These are phyloP conservation scores for Amaurobius ferox DNA, from an alignment of 2,888 invertebrate species.

Conservation along the genomic window DNA sequence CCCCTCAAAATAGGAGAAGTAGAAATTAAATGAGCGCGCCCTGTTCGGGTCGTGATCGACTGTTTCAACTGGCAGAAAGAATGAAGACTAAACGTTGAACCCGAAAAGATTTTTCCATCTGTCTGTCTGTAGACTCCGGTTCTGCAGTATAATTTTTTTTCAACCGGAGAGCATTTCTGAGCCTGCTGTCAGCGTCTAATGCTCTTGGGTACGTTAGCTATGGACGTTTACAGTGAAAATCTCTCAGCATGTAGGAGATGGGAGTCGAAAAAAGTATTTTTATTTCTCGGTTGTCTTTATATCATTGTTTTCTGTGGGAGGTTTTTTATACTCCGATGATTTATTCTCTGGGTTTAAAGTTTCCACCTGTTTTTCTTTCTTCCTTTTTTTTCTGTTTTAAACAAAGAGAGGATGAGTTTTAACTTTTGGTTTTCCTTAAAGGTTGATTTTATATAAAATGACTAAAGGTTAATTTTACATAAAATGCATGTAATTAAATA, in stretches of 20 bases:
- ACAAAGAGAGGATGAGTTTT: no score
- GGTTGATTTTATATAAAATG: no score
- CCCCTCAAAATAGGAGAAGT: slow-evolving; percentile 5
- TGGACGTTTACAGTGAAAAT: slow-evolving; percentile 60
- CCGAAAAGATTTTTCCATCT: slow-evolving; percentile 53
- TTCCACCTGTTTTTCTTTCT: neutral
- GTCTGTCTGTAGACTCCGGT: slow-evolving; percentile 36
- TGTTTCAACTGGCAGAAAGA: slow-evolving; percentile 45
- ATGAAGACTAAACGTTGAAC: slow-evolving; percentile 55
- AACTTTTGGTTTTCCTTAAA: no score
- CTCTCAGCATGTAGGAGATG: slow-evolving; percentile 39
- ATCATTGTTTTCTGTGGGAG: neutral
- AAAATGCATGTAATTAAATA: no score
- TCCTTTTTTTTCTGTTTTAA: no score
- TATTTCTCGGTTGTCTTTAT: neutral
- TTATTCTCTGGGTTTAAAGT: slow-evolving; percentile 25
- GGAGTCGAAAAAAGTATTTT: slow-evolving; percentile 36
- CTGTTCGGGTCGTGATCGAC: slow-evolving; percentile 47
- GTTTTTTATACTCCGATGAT: neutral
- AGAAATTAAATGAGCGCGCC: slow-evolving; percentile 36
- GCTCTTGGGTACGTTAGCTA: slow-evolving; percentile 44
- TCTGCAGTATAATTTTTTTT: neutral
- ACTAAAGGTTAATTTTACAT: no score
- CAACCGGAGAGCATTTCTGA: slow-evolving; percentile 6
- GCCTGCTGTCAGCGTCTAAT: slow-evolving; percentile 45